phyloP scores from a whole-genome alignment of 1,140 invertebrate genomes.

The Polypedilum pembai region DNA sequence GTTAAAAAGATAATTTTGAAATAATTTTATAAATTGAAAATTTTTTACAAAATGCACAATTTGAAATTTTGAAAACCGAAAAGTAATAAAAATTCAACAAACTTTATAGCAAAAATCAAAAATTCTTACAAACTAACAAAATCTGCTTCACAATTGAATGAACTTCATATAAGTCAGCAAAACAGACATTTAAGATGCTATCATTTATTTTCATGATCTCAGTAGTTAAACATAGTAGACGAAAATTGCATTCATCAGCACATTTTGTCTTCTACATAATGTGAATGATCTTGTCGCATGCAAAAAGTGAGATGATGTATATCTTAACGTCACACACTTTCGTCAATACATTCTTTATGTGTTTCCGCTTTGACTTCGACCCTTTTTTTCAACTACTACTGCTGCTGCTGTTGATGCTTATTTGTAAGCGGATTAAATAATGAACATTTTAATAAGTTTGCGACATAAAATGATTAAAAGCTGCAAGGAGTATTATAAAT shows the following conservation, averaged over 20 bases:
- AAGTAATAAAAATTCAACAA: too few species aligned
- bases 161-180: neutral
- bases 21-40: too few species aligned
- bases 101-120: neutral
- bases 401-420: too few species aligned
- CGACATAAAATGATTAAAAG: too few species aligned
- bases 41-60: too few species aligned
- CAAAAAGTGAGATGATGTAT: neutral
- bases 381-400: neutral
- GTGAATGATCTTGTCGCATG: neutral
- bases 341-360: constrained; percentile 25
- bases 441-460: too few species aligned
- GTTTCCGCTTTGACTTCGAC: neutral
- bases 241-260: constrained; percentile 12
- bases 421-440: too few species aligned
- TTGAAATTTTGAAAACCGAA: too few species aligned
- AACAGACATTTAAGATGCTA: neutral
- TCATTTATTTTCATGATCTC: neutral
- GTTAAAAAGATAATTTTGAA: too few species aligned
- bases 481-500: too few species aligned
- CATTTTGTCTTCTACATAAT: neutral
- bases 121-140: neutral
- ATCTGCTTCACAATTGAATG: neutral
- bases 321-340: neutral
- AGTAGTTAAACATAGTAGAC: neutral